Evolutionary conservation across 2,888 invertebrate species (phyloP), one percentile per base, ranked within the genome.

Genomic region (Ligdia adustata): DNA sequence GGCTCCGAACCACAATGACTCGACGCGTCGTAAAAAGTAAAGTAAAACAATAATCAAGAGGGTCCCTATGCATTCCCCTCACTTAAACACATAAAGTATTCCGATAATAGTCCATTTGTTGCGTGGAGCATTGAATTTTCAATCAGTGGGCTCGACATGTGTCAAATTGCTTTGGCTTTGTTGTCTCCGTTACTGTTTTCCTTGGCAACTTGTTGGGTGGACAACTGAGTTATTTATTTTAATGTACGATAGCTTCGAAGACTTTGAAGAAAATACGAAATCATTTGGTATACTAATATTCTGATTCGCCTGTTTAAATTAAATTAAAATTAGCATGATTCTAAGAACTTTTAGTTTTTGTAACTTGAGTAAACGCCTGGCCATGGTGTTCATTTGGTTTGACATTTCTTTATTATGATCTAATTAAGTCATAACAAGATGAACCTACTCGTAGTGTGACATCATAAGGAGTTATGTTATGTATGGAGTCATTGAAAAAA

Each of bases 31-130:
- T 83, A 82, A 84, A 84, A 82, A 80, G 74, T 79, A 69, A 76
- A 81, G 69, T 85, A 77, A 82, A 84, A 83, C 82, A 83, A 82
- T 82, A 81, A 79, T 79, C 81, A 81, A 68, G 28, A 35, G 40
- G 27, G 16, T 22, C 24, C 29, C 35, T 37, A 40, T 40, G 20
- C 22, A 9, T 31, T 42, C 28, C 48, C 48, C 38, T 42, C 37
- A 18, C 35, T 22, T 13, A 13, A 6, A 39, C 46, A 26, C 57
- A 20, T 39, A 39, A 34, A 39, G 6, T 33, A 45, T 33, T 39
- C 33, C 16, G 15, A 40, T 37, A 51, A 50, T 37, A 40, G 51
- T 29, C 15, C 35, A 31, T 35, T 27, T 31, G 50, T 42, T 40
- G 34, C 45, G 31, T 13, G 12, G 28, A 9, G 44, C 32, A 45